Conservation (phyloP, 2,113 vertebrate species). For the Ceratotherium simum region DNA sequence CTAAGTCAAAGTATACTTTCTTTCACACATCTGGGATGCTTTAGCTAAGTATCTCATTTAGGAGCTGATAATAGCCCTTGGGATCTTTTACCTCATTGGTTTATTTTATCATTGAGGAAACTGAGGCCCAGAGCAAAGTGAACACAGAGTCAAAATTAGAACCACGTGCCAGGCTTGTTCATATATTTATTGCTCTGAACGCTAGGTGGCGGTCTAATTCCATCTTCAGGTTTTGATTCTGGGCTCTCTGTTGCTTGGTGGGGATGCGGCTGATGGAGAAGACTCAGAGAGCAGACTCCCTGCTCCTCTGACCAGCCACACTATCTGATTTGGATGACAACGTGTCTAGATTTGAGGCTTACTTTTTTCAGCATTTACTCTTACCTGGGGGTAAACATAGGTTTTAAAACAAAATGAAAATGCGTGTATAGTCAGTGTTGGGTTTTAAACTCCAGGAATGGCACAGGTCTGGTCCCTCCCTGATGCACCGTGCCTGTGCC, state of each 20-base stretch:
- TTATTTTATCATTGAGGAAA: not conserved
- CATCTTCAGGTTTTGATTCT: not conserved
- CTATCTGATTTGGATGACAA: not conserved
- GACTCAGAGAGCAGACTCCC: no score
- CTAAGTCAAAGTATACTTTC: not conserved
- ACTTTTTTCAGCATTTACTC: not conserved
- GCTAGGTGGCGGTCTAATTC: slow-evolving; percentile 20
- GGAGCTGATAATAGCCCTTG: not conserved
- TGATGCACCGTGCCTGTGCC: rapidly evolving
- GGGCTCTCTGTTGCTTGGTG: rapidly evolving
- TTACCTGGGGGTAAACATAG: not conserved
- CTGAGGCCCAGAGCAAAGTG: not conserved
- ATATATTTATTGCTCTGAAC: not conserved
- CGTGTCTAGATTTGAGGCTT: not conserved
- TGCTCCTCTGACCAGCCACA: no score
- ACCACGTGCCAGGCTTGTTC: rapidly evolving
- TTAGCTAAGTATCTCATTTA: rapidly evolving
- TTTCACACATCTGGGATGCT: not conserved
- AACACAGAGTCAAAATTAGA: not conserved
- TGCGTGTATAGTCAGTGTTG: not conserved
- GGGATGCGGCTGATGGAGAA: no score
- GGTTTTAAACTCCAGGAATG: not conserved
- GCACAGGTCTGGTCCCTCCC: not conserved
- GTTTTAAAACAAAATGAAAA: not conserved
- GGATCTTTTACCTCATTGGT: not conserved